phyloP scores from a whole-genome alignment of 2,888 invertebrate genomes.

The Scaptomyza caliginosa region DNA sequence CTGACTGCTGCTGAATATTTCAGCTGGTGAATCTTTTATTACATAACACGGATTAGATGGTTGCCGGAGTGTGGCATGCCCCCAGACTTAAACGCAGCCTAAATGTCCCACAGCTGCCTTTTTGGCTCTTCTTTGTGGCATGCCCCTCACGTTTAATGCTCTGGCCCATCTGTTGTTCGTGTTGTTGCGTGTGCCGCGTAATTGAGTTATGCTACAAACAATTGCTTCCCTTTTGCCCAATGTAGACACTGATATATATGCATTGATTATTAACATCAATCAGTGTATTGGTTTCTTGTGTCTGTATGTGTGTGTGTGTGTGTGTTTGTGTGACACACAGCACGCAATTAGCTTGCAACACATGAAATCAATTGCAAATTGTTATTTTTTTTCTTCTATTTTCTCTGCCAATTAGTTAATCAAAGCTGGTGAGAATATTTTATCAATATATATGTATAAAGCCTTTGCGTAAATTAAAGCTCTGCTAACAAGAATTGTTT shows the following conservation, averaged over 20 bases:
- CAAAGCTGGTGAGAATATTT: slow-evolving; percentile 41
- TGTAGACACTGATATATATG: slow-evolving; percentile 27
- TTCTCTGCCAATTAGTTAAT: slow-evolving; percentile 67
- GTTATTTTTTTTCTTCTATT: slow-evolving; percentile 2
- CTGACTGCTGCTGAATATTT: slow-evolving; percentile 73
- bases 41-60: slow-evolving; percentile 62
- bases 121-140: slow-evolving; percentile 11
- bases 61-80: neutral
- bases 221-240: neutral
- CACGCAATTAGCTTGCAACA: slow-evolving; percentile 48
- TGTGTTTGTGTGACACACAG: slow-evolving; percentile 7
- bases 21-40: slow-evolving; percentile 67
- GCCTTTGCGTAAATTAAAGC: slow-evolving; percentile 1
- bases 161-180: slow-evolving; percentile 26
- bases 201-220: slow-evolving; percentile 60
- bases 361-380: slow-evolving; percentile 27
- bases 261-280: slow-evolving; percentile 67
- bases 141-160: slow-evolving; percentile 60
- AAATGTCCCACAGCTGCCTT: slow-evolving; percentile 17
- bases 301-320: neutral
- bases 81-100: slow-evolving; percentile 11
- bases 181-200: slow-evolving; percentile 41
- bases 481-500: no score
- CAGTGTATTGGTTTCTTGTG: slow-evolving; percentile 50
- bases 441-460: slow-evolving; percentile 20